Evolutionary conservation across 2,113 vertebrate species (phyloP).

Genomic region (Phaetusa simplex): DNA sequence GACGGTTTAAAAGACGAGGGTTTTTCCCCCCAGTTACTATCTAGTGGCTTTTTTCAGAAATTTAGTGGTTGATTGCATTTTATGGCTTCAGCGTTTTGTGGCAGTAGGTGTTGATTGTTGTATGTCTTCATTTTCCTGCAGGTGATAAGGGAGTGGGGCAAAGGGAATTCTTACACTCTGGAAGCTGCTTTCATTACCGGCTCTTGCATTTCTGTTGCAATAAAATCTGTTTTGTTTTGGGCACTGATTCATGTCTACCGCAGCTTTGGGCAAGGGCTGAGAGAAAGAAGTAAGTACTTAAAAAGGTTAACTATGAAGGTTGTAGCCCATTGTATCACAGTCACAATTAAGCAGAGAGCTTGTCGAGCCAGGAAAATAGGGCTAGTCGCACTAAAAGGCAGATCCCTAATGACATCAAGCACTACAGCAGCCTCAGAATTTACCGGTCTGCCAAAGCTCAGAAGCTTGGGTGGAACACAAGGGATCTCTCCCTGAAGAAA

Average conservation of each 20-base stretch:
- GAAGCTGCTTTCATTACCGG: conserved; percentile 80
- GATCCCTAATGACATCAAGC: not conserved
- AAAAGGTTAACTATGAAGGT: not conserved
- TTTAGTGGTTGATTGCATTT: not conserved
- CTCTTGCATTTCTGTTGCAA: conserved; percentile 77
- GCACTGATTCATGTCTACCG: conserved; percentile 75
- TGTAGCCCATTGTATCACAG: not conserved
- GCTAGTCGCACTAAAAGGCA: not conserved
- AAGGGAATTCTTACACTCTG: conserved; percentile 70
- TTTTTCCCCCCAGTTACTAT: rapidly evolving
- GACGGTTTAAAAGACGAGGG: not conserved
- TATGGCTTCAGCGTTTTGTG: not conserved
- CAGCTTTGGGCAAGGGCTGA: conserved; percentile 82
- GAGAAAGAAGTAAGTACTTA: conserved; percentile 80
- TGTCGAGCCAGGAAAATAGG: not conserved
- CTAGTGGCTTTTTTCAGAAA: not conserved
- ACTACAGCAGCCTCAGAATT: not conserved
- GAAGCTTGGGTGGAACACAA: rapidly evolving
- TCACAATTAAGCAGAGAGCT: not conserved
- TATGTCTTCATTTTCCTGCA: not conserved
- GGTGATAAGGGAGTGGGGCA: conserved; percentile 75
- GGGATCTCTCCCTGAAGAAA: not conserved
- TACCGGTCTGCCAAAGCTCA: not conserved
- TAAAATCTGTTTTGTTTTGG: conserved; percentile 81
- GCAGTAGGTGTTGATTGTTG: not conserved